phyloP scores from a whole-genome alignment of 2,888 invertebrate genomes.

The Lasioglossum morio region DNA sequence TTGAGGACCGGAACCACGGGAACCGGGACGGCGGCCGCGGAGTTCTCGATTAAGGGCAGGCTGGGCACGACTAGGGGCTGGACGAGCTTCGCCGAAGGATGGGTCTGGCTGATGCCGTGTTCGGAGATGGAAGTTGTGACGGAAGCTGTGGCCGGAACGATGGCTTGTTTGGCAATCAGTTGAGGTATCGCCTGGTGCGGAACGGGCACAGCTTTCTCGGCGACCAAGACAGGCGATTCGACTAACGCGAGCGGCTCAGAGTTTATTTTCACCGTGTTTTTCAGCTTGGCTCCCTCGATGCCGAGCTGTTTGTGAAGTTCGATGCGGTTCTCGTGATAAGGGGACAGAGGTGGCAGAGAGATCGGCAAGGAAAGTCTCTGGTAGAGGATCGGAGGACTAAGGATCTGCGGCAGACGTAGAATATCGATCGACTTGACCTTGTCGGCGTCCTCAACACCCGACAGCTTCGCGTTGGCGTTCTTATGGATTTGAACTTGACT shows the following conservation, averaged over 20 bases:
- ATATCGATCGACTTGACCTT: conserved; percentile 35
- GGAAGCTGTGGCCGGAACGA: conserved; percentile 13
- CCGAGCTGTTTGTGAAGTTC: conserved; percentile 58
- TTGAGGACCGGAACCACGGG: neutral
- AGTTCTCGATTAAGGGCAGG: neutral
- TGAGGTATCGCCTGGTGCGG: neutral
- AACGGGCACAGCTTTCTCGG: conserved; percentile 4
- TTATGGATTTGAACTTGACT: conserved; percentile 69
- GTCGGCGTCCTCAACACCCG: conserved; percentile 25
- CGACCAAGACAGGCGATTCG: neutral
- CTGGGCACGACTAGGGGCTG: neutral
- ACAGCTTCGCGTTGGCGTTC: conserved; percentile 28
- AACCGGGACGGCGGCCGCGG: too few species aligned
- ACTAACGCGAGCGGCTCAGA: conserved; percentile 27
- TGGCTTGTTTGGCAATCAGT: neutral
- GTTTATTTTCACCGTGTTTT: conserved; percentile 64
- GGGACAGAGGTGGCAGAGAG: conserved; percentile 23
- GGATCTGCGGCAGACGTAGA: neutral
- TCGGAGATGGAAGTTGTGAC: conserved; percentile 48
- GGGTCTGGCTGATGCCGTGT: conserved; percentile 52
- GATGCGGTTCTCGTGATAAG: conserved; percentile 60
- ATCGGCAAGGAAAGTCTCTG: conserved; percentile 5
- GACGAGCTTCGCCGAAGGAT: conserved; percentile 23
- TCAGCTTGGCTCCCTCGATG: conserved; percentile 53
- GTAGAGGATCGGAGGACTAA: neutral